Evolutionary conservation across 2,113 vertebrate genomes (phyloP), one percentile per base, ranked within the genome.

Genomic region (Mesoclemmys tuberculata): DNA sequence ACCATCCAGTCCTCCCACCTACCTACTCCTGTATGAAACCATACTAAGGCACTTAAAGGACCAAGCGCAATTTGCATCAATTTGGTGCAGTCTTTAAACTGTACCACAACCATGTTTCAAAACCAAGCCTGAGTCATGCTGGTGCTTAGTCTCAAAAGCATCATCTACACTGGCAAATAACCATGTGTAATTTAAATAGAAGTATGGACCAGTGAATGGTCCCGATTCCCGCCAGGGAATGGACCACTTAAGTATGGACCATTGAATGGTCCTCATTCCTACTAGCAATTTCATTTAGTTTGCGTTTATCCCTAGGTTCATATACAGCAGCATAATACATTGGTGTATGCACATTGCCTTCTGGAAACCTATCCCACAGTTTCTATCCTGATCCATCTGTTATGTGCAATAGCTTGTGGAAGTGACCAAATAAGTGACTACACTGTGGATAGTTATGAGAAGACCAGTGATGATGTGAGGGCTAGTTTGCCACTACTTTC

Each of bases 191-290:
- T 56, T 51, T 6, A 14, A 19, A 68, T 55, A 0, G 56, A 46
- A 38, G 1, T 5, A 1, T 26, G 16, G 18, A 0, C 46, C 61
- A 16, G 10, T 6, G 58, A 1, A 2, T 49, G 80, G 4, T 18
- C 51, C 51, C 13, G 12, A 35, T 64, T 31, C 1, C 58, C 14
- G 8, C 58, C 5, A 78, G 71, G 44, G 44, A 46, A 46, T 46
- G 44, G 44, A 46, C 44, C 44, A 46, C 44, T 46, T 64, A 46
- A 38, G 1, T 5, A 1, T 26, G 16, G 18, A 0, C 46, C 61
- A 16, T 8, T 6, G 58, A 1, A 2, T 49, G 80, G 4, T 18
- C 51, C 51, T 16, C 51, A 35, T 64, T 31, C 1, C 58, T 6
- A 18, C 58, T 12, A 78, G 71, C 49, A 52, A 52, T 6, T 0